phyloP scores from a whole-genome alignment of 2,888 invertebrate genomes.

The Argynnis bischoffii region DNA sequence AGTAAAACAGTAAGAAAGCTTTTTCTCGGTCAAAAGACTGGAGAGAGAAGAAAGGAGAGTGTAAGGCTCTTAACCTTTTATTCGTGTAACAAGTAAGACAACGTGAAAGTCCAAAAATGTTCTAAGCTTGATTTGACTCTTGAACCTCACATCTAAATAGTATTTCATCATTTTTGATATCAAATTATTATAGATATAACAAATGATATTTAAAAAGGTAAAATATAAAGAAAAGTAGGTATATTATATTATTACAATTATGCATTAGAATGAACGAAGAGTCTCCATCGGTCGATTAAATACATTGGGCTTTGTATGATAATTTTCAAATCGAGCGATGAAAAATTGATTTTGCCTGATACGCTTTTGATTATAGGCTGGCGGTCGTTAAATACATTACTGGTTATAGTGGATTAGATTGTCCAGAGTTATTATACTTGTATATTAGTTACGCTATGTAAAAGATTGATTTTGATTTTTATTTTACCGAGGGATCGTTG shows the following conservation, averaged over 20 bases:
- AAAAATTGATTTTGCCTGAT: slow-evolving; percentile 80
- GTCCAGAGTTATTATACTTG: slow-evolving; percentile 27
- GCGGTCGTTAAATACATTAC: slow-evolving; percentile 74
- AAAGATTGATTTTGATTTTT: slow-evolving; percentile 28
- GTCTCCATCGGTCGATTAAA: slow-evolving; percentile 49
- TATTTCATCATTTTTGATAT: slow-evolving; percentile 16
- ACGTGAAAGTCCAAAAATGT: too few species aligned
- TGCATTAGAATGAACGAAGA: neutral
- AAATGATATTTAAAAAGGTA: slow-evolving; percentile 43
- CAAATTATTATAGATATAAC: slow-evolving; percentile 77
- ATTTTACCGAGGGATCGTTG: neutral
- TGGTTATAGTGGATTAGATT: slow-evolving; percentile 43
- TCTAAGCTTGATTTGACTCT: too few species aligned
- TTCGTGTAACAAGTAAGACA: too few species aligned
- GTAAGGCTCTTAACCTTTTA: too few species aligned
- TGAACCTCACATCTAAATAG: too few species aligned
- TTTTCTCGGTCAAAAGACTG: too few species aligned
- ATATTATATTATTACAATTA: neutral
- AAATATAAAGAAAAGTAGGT: slow-evolving; percentile 6
- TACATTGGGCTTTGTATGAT: slow-evolving; percentile 64
- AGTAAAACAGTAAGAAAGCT: too few species aligned
- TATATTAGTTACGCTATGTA: slow-evolving; percentile 22
- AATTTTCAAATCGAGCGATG: slow-evolving; percentile 76
- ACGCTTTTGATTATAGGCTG: slow-evolving; percentile 77
- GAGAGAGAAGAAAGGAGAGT: too few species aligned